Percentiles rank a stretch among this genome's conserved stretches.
phyloP scores from a whole-genome alignment of 1,140 invertebrate species.

The Papilio helenus region DNA sequence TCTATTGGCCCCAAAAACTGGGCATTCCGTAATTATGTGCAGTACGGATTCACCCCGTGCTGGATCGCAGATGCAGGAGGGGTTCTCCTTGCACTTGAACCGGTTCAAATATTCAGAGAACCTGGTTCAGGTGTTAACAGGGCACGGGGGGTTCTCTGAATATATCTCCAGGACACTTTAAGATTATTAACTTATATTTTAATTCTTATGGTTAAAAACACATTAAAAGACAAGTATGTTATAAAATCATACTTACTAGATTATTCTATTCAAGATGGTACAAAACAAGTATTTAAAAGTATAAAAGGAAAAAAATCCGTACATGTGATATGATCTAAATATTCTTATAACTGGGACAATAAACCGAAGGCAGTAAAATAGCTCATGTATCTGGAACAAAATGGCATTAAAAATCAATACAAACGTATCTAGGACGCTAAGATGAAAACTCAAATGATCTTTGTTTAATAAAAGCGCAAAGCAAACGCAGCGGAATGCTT shows the following conservation, averaged over 20 bases:
- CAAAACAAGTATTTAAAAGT: not conserved
- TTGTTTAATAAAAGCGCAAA: slow-evolving; percentile 38
- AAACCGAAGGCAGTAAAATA: not conserved
- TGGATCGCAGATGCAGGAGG: no score
- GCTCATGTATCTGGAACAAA: slow-evolving; percentile 13
- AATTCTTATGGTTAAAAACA: no score
- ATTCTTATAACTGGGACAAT: slow-evolving; percentile 2
- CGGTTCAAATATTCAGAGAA: no score
- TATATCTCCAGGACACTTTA: no score
- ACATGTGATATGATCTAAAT: not conserved
- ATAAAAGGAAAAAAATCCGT: not conserved
- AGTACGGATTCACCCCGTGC: no score
- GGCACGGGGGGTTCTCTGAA: no score
- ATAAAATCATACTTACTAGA: not conserved
- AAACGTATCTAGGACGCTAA: slow-evolving; percentile 23
- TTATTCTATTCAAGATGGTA: not conserved
- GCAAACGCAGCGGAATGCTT: slow-evolving; percentile 31
- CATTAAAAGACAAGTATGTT: no score
- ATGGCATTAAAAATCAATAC: slow-evolving; percentile 23
- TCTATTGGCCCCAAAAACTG: no score
- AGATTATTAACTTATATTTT: no score
- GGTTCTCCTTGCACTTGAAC: no score
- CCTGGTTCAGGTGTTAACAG: no score
- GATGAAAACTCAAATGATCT: slow-evolving; percentile 29
- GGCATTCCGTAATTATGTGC: no score